Evolutionary conservation across 2,797 vertebrate species (phyloP), one percentile per base, ranked within the genome.

Genomic region (Balearica regulorum): DNA sequence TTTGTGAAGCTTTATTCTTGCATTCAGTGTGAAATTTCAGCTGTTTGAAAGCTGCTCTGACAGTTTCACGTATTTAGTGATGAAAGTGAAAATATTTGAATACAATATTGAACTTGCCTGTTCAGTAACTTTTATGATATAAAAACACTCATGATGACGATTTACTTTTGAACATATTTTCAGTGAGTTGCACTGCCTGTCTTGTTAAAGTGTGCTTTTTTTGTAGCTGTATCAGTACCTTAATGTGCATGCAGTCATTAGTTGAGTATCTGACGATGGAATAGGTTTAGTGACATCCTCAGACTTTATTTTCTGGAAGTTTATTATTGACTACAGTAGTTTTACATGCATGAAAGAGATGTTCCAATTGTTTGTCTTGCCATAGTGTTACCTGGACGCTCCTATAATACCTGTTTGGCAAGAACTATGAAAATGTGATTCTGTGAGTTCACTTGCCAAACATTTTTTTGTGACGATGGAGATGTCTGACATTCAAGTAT

Each of bases 81-180:
- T 41, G 16, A 68, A 80, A 91, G 25, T 66, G 39, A 69, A 73
- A 51, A 48, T 35, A 72, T 4, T 87, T 86, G 13, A 58, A 66
- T 53, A 35, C 24, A 51, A 1, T 65, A 79, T 93, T 82, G 35
- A 48, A 43, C 29, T 69, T 41, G 33, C 3, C 44, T 83, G 6
- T 72, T 84, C 6, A 46, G 8, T 79, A 54, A 79, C 18, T 29
- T 57, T 69, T 75, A 21, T 44, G 26, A 54, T 94, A 35, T 3
- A 35, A 65, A 78, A 66, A 3, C 8, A 49, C 5, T 71, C 8
- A 3, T 11, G 2, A 44, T 55, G 44, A 6, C 2, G 1, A 7
- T 58, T 89, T 53, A 19, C 21, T 69, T 82, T 39, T 55, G 8
- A 62, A 55, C 2, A 0, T 65, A 9, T 48, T 70, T 80, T 66